Percentiles rank a stretch among this genome's conserved stretches.
These are phyloP conservation scores for Globodera rostochiensis DNA, from an alignment of 1,140 invertebrate species.

Conservation along the genomic window DNA sequence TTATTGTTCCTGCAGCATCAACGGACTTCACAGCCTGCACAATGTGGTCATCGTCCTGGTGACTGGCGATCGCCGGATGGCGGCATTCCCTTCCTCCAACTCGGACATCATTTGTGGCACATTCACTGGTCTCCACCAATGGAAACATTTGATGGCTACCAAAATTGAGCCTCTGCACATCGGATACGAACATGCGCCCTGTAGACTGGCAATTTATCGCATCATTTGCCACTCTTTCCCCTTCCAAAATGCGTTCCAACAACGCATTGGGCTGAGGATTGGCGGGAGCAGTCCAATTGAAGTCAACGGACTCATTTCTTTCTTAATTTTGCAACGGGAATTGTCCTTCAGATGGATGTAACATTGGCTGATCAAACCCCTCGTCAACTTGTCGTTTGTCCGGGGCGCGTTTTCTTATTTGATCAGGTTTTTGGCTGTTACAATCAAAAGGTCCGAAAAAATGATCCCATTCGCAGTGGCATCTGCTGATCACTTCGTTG, in stretches of 20 bases:
- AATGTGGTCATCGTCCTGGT: neutral
- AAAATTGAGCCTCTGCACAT: slow-evolving; percentile 14
- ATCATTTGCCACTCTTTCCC: slow-evolving; percentile 8
- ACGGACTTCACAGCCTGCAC: neutral
- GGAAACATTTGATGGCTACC: neutral
- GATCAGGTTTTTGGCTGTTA: slow-evolving; percentile 12
- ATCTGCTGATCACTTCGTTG: slow-evolving; percentile 21
- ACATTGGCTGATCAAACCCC: neutral
- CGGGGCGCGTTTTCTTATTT: slow-evolving; percentile 23
- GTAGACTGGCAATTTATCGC: slow-evolving; percentile 11
- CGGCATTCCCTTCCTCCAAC: neutral
- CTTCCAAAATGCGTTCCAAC: neutral
- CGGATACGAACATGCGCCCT: slow-evolving; percentile 20
- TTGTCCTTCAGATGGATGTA: neutral
- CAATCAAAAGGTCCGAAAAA: neutral
- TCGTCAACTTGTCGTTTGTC: slow-evolving; percentile 18
- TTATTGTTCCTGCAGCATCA: neutral
- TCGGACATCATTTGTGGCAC: neutral
- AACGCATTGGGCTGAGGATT: neutral
- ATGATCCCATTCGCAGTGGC: neutral
- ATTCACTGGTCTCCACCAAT: neutral
- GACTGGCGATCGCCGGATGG: neutral
- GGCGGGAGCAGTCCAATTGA: neutral
- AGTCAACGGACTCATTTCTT: neutral
- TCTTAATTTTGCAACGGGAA: neutral